A percentile compares a stretch with the other conserved stretches of the same genome.
Evolutionary conservation across 2,888 invertebrate species (phyloP).

Genomic region (Syrphus vitripennis): DNA sequence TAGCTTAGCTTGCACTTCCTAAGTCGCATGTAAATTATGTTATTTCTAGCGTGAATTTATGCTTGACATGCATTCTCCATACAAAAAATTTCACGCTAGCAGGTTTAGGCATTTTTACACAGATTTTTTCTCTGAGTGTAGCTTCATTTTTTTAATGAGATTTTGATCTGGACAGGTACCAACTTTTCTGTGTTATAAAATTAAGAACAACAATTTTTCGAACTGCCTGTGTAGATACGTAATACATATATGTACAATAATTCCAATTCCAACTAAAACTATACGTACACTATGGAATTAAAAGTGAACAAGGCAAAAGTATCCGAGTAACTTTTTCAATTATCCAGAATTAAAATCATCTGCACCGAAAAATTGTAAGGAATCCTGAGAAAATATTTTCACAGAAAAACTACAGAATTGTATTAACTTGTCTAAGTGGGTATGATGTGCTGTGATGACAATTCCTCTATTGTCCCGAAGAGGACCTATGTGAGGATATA

Average conservation of each 20-base stretch:
- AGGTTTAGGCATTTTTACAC: too few species aligned
- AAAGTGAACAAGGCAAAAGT: conserved; percentile 23
- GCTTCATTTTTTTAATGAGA: neutral
- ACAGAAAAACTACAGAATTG: neutral
- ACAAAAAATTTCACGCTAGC: too few species aligned
- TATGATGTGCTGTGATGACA: neutral
- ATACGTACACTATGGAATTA: too few species aligned
- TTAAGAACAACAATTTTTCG: neutral
- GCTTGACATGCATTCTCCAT: too few species aligned
- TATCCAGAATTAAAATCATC: conserved; percentile 20
- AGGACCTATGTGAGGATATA: too few species aligned
- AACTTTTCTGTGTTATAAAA: neutral
- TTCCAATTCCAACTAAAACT: neutral
- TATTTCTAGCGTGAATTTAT: too few species aligned
- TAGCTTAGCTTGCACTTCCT: too few species aligned
- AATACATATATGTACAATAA: too few species aligned
- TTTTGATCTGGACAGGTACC: neutral
- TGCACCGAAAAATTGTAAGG: neutral
- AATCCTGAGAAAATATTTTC: neutral
- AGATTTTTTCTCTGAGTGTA: too few species aligned
- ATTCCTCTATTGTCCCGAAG: neutral
- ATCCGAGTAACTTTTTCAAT: conserved; percentile 32
- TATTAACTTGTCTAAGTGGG: neutral
- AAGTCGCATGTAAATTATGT: too few species aligned
- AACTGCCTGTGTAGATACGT: neutral